These are phyloP conservation scores for Hirundo rustica DNA, from an alignment of 2,797 vertebrate genomes.

Conservation along the genomic window DNA sequence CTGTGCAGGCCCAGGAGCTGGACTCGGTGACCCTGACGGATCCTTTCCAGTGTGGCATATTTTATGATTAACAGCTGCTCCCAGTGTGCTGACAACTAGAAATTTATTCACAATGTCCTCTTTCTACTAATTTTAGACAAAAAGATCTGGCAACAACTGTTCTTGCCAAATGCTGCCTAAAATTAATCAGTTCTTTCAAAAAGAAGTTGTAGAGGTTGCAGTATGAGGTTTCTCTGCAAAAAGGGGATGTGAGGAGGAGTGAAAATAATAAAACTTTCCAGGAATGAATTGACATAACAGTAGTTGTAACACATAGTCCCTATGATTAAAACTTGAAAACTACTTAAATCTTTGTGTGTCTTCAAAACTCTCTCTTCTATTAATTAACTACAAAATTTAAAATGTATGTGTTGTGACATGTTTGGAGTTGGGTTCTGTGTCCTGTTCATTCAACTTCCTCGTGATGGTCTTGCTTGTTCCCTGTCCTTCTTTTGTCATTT, in stretches of 20 bases:
- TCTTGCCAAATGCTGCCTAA: neutral
- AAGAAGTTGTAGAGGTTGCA: neutral
- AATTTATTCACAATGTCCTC: neutral
- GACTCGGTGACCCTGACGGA: neutral
- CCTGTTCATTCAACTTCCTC: neutral
- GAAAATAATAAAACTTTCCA: neutral
- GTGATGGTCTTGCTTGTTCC: neutral
- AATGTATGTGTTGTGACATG: neutral
- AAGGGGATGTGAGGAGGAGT: neutral
- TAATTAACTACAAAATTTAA: neutral
- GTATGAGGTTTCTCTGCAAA: neutral
- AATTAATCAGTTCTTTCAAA: neutral
- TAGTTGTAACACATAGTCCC: neutral
- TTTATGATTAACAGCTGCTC: neutral
- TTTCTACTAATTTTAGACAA: neutral
- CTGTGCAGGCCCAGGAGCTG: neutral
- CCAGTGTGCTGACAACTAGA: neutral
- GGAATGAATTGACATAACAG: neutral
- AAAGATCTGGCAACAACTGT: neutral
- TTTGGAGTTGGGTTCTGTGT: neutral
- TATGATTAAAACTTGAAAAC: neutral
- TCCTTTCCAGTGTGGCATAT: neutral
- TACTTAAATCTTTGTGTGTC: neutral
- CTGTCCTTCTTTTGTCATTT: neutral
- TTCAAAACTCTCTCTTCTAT: neutral